phyloP scores from a whole-genome alignment of 1,140 invertebrate genomes.

The Akabosia matsudoensis region DNA sequence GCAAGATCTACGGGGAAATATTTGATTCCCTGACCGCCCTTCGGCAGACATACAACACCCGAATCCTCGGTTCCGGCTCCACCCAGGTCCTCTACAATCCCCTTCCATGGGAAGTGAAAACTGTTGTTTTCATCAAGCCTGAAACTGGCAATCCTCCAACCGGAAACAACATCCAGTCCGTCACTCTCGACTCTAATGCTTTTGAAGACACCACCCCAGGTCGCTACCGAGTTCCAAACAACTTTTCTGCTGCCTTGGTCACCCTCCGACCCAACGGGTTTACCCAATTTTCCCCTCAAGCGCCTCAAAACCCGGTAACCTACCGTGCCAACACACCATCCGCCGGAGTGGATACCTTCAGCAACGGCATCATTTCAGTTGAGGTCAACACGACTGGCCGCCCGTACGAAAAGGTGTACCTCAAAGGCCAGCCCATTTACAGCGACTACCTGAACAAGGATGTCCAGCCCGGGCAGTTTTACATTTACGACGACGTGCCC shows the following conservation, averaged over 20 bases:
- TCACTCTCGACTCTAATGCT: constrained; percentile 17
- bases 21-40: constrained; percentile 31
- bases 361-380: constrained; percentile 31
- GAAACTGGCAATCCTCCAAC: constrained; percentile 24
- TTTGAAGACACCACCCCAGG: constrained; percentile 37
- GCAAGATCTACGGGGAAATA: constrained; percentile 36
- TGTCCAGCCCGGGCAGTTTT: constrained; percentile 35
- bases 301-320: constrained; percentile 31
- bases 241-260: constrained; percentile 37
- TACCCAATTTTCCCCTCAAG: constrained; percentile 25
- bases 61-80: constrained; percentile 13
- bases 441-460: constrained; percentile 37
- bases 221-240: constrained; percentile 39
- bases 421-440: constrained; percentile 31
- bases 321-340: neutral
- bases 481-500: constrained; percentile 59
- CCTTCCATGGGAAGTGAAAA: constrained; percentile 32
- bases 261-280: constrained; percentile 34
- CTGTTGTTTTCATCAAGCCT: constrained; percentile 39
- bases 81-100: constrained; percentile 34
- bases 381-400: constrained; percentile 30
- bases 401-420: constrained; percentile 37
- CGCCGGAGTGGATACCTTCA: constrained; percentile 16
- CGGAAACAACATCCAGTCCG: constrained; percentile 38
- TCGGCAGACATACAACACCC: constrained; percentile 23